Evolutionary conservation across 2,113 vertebrate species (phyloP).

Genomic region (Alethe castanea): DNA sequence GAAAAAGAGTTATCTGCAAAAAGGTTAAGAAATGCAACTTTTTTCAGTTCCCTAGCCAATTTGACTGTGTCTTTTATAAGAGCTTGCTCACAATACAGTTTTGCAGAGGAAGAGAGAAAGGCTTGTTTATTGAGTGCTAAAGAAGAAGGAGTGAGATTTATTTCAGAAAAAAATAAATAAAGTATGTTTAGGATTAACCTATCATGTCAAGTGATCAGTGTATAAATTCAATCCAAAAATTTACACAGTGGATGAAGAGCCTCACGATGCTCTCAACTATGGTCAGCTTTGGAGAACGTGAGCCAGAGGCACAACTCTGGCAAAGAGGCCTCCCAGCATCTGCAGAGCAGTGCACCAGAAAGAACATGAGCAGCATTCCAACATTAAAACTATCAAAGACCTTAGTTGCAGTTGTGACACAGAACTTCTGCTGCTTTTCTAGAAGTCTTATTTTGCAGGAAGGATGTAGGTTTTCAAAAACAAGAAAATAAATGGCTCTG

Average conservation of each 20-base stretch:
- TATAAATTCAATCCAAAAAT: neutral
- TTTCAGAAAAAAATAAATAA: neutral
- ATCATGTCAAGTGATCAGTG: neutral
- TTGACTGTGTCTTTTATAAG: neutral
- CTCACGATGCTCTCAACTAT: rapidly evolving
- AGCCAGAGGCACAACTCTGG: neutral
- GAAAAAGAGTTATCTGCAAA: neutral
- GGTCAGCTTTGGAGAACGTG: neutral
- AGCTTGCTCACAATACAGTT: rapidly evolving
- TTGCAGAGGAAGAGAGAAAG: neutral
- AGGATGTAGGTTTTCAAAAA: neutral
- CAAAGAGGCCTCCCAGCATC: neutral
- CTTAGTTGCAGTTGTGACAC: neutral
- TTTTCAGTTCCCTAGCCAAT: neutral
- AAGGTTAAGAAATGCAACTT: conserved; percentile 1
- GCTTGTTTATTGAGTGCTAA: neutral
- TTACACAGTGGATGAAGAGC: neutral
- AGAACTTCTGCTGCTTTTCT: neutral
- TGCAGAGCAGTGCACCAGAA: neutral
- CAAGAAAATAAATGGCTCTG: neutral
- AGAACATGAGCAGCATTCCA: neutral
- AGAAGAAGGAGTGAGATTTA: neutral
- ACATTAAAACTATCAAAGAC: neutral
- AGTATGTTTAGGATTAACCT: neutral
- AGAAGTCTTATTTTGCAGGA: neutral